Evolutionary conservation across 2,888 invertebrate species (phyloP).

Genomic region (Elegia similella): DNA sequence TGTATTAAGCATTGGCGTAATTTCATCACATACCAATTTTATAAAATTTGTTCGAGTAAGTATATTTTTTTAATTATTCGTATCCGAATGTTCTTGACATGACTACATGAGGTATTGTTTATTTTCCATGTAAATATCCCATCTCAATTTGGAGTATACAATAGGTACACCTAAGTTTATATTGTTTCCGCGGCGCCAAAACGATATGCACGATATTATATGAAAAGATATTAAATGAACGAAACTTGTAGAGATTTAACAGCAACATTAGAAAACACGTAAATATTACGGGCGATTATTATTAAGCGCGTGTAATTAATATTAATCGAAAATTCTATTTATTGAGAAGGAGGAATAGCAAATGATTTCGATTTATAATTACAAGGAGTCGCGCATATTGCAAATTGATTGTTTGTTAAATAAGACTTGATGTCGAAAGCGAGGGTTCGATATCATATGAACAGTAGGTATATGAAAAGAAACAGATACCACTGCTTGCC

Average conservation of each 20-base stretch:
- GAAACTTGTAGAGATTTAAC: slow-evolving; percentile 5
- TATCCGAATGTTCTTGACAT: no score
- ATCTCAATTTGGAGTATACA: no score
- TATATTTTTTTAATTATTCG: no score
- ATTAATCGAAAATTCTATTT: slow-evolving; percentile 12
- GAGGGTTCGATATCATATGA: neutral
- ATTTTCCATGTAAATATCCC: no score
- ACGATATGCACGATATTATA: neutral
- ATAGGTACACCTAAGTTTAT: neutral
- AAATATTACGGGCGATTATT: no score
- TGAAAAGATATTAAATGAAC: slow-evolving; percentile 18
- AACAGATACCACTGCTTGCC: no score
- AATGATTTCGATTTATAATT: neutral
- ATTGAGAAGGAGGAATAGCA: slow-evolving; percentile 1
- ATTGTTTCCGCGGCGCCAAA: neutral
- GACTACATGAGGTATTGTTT: no score
- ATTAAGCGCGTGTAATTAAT: neutral
- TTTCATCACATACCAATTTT: no score
- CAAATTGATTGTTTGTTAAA: neutral
- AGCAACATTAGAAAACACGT: neutral
- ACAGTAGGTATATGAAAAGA: no score
- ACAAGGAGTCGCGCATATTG: neutral
- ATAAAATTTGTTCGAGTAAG: no score
- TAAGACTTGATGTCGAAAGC: neutral
- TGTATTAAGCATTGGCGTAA: no score